Percentiles rank a stretch among this genome's conserved stretches.
Evolutionary conservation across 2,797 vertebrate genomes (phyloP).

Genomic region (Petrocephalus sullivani): DNA sequence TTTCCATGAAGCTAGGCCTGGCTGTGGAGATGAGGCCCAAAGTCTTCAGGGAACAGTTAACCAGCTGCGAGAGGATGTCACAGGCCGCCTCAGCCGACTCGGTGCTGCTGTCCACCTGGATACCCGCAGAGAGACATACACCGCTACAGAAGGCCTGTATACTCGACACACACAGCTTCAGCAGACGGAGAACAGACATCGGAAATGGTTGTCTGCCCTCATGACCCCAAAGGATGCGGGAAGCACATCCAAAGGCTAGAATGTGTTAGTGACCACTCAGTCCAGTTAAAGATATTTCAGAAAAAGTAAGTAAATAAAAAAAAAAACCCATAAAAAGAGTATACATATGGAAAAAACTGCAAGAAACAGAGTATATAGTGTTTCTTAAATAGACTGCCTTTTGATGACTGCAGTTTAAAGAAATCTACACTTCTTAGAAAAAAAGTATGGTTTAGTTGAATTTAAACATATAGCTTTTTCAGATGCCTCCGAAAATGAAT

Average conservation of each 20-base stretch:
- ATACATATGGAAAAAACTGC: too few relatives aligned
- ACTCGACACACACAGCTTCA: background rate
- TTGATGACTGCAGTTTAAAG: too few relatives aligned
- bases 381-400: too few relatives aligned
- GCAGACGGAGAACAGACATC: background rate
- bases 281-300: background rate
- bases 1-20: constrained; percentile 97
- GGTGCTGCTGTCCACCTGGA: constrained; percentile 94
- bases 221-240: background rate
- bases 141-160: background rate
- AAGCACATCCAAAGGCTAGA: background rate
- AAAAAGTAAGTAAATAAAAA: background rate
- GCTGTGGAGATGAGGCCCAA: constrained; percentile 96
- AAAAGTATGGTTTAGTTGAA: too few relatives aligned
- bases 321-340: too few relatives aligned
- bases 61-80: constrained; percentile 94
- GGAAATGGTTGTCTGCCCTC: background rate
- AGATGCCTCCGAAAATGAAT: background rate
- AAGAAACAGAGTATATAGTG: too few relatives aligned
- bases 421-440: too few relatives aligned
- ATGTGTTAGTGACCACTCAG: background rate
- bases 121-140: constrained; percentile 21
- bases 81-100: constrained; percentile 97
- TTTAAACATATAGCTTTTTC: background rate
- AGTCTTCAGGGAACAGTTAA: constrained; percentile 97